Conservation (phyloP, 2,797 vertebrate genomes). For the Octomys mimax region DNA sequence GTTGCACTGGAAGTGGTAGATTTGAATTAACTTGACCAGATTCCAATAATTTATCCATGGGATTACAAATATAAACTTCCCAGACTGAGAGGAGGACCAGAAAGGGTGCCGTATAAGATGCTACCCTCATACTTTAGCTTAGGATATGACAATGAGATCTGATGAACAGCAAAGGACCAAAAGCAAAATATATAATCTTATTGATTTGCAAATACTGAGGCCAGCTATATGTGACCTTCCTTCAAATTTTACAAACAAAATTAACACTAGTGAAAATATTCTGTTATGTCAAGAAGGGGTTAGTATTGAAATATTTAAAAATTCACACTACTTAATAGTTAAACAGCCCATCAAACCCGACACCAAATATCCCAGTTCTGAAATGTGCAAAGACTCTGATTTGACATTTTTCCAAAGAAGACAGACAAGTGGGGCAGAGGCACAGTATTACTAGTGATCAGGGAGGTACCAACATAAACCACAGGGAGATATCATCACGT, state of each 20-base stretch:
- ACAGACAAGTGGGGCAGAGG: neutral
- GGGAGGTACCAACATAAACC: neutral
- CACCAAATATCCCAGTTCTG: neutral
- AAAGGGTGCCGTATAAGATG: neutral
- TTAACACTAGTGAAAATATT: neutral
- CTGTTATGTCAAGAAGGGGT: neutral
- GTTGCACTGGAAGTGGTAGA: too few species aligned
- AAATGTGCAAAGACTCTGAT: neutral
- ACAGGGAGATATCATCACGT: neutral
- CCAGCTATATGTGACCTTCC: neutral
- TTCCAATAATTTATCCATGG: too few species aligned
- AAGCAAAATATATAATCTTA: neutral
- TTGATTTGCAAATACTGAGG: neutral
- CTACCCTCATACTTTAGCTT: neutral
- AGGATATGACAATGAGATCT: neutral
- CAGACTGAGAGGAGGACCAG: too few species aligned
- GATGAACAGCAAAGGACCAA: neutral
- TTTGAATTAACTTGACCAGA: too few species aligned
- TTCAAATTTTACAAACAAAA: conserved; percentile 22
- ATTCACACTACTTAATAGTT: neutral
- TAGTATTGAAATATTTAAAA: neutral
- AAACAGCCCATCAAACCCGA: neutral
- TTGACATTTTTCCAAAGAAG: neutral
- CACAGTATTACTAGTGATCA: neutral
- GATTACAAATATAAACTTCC: too few species aligned